Conservation (phyloP, 2,797 vertebrate genomes). For the Kryptopterus vitreolus region DNA sequence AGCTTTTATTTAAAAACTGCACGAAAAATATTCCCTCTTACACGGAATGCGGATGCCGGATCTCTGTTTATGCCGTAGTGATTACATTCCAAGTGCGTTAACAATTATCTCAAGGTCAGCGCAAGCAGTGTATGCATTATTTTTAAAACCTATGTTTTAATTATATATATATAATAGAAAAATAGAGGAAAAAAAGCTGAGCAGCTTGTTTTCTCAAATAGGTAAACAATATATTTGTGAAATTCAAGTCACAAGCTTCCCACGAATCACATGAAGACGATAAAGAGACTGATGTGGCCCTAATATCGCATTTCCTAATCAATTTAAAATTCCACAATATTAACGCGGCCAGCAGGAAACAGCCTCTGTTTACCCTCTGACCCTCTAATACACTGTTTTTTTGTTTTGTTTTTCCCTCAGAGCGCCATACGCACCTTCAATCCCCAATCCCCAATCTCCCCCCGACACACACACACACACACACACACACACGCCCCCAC, state of each 20-base stretch:
- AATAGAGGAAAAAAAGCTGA: background rate
- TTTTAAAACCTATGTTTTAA: too few species aligned
- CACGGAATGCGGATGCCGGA: too few species aligned
- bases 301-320: conserved; percentile 58
- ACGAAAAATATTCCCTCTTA: background rate
- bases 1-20: background rate
- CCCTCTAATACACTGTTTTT: conserved; percentile 44
- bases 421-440: background rate
- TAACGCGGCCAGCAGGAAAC: conserved; percentile 64
- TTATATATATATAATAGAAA: background rate
- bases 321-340: conserved; percentile 63
- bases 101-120: background rate
- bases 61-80: background rate
- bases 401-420: too few species aligned
- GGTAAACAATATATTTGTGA: background rate
- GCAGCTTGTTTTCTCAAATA: background rate
- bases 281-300: conserved; percentile 56
- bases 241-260: conserved; percentile 1
- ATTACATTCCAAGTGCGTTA: background rate
- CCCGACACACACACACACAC: too few species aligned
- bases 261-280: conserved; percentile 46
- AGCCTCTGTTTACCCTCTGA: conserved; percentile 63
- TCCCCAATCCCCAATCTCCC: background rate
- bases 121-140: background rate
- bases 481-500: background rate